A percentile compares a stretch with the other conserved stretches of the same genome.
Conservation (phyloP, 2,888 invertebrate genomes). For the Lycophotia porphyrea region DNA sequence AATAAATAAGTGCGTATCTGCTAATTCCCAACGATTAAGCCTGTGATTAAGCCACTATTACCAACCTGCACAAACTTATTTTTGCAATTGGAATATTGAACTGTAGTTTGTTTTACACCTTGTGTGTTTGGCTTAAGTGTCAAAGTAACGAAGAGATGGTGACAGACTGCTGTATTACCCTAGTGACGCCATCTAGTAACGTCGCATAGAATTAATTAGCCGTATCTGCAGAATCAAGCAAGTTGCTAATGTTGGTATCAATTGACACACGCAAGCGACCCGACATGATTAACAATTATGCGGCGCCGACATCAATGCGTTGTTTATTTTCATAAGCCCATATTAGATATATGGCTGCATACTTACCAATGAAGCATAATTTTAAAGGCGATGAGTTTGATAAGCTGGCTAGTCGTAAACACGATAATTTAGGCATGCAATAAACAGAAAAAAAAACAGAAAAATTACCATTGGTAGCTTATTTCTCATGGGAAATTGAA, state of each 20-base stretch:
- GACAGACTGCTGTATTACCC: slow-evolving; percentile 18
- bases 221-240: slow-evolving; percentile 63
- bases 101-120: slow-evolving; percentile 44
- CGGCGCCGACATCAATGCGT: slow-evolving; percentile 77
- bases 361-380: slow-evolving; percentile 59
- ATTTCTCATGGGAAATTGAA: slow-evolving; percentile 72
- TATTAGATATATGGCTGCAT: slow-evolving; percentile 52
- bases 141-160: slow-evolving; percentile 9
- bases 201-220: slow-evolving; percentile 74
- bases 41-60: slow-evolving; percentile 62
- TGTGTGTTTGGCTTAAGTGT: slow-evolving; percentile 41
- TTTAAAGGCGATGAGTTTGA: slow-evolving; percentile 62
- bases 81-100: slow-evolving; percentile 20
- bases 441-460: slow-evolving; percentile 63
- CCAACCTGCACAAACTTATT: slow-evolving; percentile 57
- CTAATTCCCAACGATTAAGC: slow-evolving; percentile 76
- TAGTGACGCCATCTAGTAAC: slow-evolving; percentile 70
- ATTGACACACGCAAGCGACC: slow-evolving; percentile 72
- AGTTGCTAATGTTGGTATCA: slow-evolving; percentile 66
- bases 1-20: slow-evolving; percentile 72
- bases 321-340: slow-evolving; percentile 70
- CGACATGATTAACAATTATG: slow-evolving; percentile 80
- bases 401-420: slow-evolving; percentile 60
- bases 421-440: slow-evolving; percentile 52
- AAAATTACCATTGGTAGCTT: slow-evolving; percentile 56